Evolutionary conservation across 2,113 vertebrate species (phyloP).

Genomic region (Lipophrys pholis): DNA sequence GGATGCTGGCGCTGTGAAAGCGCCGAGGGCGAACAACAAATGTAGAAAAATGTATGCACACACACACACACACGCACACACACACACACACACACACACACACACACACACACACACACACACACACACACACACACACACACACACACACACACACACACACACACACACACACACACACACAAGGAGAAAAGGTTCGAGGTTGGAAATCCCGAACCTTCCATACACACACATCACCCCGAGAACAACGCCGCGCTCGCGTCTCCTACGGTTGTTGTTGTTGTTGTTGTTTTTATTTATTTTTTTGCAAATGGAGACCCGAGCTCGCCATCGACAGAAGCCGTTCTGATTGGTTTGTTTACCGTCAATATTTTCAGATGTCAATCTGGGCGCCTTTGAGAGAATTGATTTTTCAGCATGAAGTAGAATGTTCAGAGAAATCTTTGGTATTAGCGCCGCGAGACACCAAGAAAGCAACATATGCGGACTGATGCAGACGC

Average conservation of each 20-base stretch:
- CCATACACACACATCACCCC: slow-evolving; percentile 49
- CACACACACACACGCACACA: slow-evolving; percentile 9
- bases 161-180: slow-evolving; percentile 3
- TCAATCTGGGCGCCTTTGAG: slow-evolving; percentile 72
- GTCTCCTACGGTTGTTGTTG: neutral
- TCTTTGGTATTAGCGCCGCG: slow-evolving; percentile 47
- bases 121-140: neutral
- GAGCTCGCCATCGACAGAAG: slow-evolving; percentile 46
- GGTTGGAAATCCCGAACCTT: slow-evolving; percentile 48
- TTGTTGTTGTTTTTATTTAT: slow-evolving; percentile 28
- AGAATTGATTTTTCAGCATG: slow-evolving; percentile 76
- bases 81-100: slow-evolving; percentile 2
- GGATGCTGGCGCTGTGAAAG: slow-evolving; percentile 69
- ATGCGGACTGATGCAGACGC: slow-evolving; percentile 4
- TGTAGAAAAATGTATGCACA: slow-evolving; percentile 43
- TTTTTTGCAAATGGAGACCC: slow-evolving; percentile 61
- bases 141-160: no score
- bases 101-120: neutral
- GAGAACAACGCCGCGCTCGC: slow-evolving; percentile 42
- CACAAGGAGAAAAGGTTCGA: slow-evolving; percentile 5
- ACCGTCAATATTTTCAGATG: slow-evolving; percentile 79
- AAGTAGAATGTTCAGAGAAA: slow-evolving; percentile 68
- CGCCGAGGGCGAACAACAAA: slow-evolving; percentile 55
- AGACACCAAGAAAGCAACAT: slow-evolving; percentile 18
- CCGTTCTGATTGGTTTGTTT: slow-evolving; percentile 76